Evolutionary conservation across 2,797 vertebrate species (phyloP).

Genomic region (Malurus splendens): DNA sequence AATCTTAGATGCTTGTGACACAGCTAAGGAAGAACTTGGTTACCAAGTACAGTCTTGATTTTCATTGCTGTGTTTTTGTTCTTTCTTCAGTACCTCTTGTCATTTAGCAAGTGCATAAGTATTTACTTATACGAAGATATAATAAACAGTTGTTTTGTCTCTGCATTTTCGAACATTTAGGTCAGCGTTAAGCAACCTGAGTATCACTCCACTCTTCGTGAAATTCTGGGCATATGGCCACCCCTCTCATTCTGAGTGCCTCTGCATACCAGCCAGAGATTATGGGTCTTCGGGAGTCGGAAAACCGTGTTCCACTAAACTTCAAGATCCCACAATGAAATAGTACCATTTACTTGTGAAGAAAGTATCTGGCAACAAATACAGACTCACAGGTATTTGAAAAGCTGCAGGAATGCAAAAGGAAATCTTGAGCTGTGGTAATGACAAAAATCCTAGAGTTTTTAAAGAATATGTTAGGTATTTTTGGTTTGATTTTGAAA

Average conservation of each 20-base stretch:
- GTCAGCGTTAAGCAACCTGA: background rate
- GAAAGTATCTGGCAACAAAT: background rate
- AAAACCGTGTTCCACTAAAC: background rate
- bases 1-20: background rate
- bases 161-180: background rate
- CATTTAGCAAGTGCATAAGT: background rate
- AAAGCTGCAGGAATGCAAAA: background rate
- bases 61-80: background rate
- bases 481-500: background rate
- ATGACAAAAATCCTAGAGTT: background rate
- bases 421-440: background rate
- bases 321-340: background rate
- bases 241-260: background rate
- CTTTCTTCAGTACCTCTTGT: background rate
- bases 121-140: background rate
- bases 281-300: background rate
- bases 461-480: background rate
- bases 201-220: background rate
- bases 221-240: background rate
- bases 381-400: background rate
- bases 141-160: background rate
- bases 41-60: background rate
- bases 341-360: background rate
- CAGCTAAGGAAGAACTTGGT: background rate
- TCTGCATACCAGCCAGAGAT: rapidly evolving